Conservation (phyloP, 2,113 vertebrate genomes). For the Ctenomys sociabilis region DNA sequence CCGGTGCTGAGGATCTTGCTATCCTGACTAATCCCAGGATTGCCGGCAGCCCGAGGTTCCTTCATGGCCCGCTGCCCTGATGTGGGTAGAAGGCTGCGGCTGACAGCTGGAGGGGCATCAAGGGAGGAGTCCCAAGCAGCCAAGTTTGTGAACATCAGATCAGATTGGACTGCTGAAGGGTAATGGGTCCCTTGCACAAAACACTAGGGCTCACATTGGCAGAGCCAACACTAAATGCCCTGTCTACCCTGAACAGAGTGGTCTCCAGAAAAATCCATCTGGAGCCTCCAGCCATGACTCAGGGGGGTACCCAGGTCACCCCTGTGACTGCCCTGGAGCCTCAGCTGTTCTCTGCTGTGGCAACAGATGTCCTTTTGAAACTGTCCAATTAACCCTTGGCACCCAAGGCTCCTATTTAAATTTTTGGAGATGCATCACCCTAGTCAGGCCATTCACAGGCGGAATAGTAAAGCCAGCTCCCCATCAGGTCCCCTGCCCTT, state of each 20-base stretch:
- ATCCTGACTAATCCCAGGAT: constrained; percentile 76
- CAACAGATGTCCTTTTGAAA: constrained; percentile 60
- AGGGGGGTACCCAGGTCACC: not conserved
- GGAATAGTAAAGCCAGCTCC: not conserved
- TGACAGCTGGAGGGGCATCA: not conserved
- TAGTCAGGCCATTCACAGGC: not conserved
- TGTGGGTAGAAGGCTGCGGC: constrained; percentile 33
- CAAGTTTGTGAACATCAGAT: not conserved
- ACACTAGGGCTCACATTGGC: not conserved
- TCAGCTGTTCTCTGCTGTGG: constrained; percentile 12
- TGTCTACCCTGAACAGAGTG: not conserved
- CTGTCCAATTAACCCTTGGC: constrained; percentile 23
- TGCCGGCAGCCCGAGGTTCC: constrained; percentile 59
- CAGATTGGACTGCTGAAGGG: not conserved
- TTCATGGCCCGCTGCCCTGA: constrained; percentile 54
- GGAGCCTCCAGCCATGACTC: not conserved
- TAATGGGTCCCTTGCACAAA: not conserved
- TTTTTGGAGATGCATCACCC: not conserved
- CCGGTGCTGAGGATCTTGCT: constrained; percentile 57
- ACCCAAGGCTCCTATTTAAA: not conserved
- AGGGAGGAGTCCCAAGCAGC: not conserved
- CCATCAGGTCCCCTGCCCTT: not conserved
- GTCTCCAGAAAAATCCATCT: not conserved
- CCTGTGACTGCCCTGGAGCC: not conserved
- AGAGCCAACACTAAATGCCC: no score